Percentiles rank a stretch among this genome's conserved stretches.
Conservation (phyloP, 64 coral and sea anemone genomes). For the Cladopsammia gracilis region DNA sequence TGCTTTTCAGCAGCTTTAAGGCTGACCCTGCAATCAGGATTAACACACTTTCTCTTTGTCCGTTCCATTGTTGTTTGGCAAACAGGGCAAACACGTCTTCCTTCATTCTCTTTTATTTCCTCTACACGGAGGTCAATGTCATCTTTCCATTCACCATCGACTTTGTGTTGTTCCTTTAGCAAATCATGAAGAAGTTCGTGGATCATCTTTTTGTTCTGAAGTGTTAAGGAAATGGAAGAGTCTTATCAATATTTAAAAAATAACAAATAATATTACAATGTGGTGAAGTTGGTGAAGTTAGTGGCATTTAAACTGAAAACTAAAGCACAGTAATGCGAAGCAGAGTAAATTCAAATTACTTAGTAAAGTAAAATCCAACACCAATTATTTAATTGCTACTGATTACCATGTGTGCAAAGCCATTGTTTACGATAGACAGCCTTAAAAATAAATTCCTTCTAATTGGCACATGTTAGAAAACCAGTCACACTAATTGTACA, state of each 20-base stretch:
- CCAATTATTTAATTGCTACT: conserved; percentile 1
- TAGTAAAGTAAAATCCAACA: neutral
- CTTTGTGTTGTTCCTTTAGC: conserved; percentile 28
- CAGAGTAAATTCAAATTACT: conserved; percentile 22
- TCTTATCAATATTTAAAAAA: conserved; percentile 25
- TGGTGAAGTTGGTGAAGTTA: conserved; percentile 13
- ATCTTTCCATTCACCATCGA: conserved; percentile 7
- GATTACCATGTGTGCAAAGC: conserved; percentile 3
- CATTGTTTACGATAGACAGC: conserved; percentile 17
- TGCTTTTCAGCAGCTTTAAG: conserved; percentile 46
- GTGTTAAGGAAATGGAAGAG: neutral
- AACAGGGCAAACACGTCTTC: conserved; percentile 31
- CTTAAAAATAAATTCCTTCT: neutral
- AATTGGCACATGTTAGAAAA: conserved; percentile 12
- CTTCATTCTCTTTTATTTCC: conserved; percentile 40
- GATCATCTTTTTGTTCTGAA: conserved; percentile 36
- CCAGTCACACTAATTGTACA: too few relatives aligned
- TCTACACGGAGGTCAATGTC: conserved; percentile 37
- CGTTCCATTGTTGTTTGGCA: conserved; percentile 55
- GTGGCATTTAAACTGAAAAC: neutral
- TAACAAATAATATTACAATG: conserved; percentile 9
- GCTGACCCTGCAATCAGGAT: conserved; percentile 51
- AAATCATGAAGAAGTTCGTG: conserved; percentile 40
- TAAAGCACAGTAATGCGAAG: neutral
- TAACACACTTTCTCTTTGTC: conserved; percentile 40